These are phyloP conservation scores for Drosophila nebulosa DNA, from an alignment of 1,140 invertebrate species.

Conservation along the genomic window DNA sequence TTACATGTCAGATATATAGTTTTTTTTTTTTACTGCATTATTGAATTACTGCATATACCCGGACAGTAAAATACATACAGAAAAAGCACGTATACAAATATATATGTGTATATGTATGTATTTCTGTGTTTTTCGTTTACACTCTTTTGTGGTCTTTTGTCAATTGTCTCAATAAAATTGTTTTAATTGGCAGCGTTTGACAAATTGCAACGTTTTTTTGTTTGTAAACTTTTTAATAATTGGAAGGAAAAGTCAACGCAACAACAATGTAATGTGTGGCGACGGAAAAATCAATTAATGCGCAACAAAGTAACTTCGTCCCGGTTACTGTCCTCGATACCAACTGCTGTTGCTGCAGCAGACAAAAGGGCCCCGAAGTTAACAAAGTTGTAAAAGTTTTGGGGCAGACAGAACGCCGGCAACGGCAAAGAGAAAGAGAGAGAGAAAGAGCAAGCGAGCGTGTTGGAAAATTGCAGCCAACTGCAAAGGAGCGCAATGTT, in stretches of 20 bases:
- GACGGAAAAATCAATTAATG: slow-evolving; percentile 67
- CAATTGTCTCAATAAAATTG: background rate
- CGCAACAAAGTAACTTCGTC: slow-evolving; percentile 79
- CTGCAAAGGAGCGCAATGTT: slow-evolving; percentile 22
- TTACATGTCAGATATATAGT: background rate
- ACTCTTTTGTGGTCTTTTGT: background rate
- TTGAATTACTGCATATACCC: background rate
- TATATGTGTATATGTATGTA: background rate
- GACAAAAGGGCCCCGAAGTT: slow-evolving; percentile 62
- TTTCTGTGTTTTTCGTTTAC: background rate
- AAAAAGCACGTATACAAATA: background rate
- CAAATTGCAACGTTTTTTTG: background rate
- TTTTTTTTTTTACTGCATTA: background rate
- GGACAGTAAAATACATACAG: background rate
- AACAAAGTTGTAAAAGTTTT: slow-evolving; percentile 71
- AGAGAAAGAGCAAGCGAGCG: slow-evolving; percentile 22
- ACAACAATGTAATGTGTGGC: background rate
- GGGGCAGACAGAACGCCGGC: slow-evolving; percentile 16
- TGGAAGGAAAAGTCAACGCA: background rate
- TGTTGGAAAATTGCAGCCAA: slow-evolving; percentile 7
- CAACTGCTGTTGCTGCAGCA: slow-evolving; percentile 54
- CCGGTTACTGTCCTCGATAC: slow-evolving; percentile 79
- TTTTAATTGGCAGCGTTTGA: background rate
- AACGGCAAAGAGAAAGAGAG: slow-evolving; percentile 35
- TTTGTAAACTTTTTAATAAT: background rate